Evolutionary conservation across 2,888 invertebrate species (phyloP).

Genomic region (Melanophora roralis): DNA sequence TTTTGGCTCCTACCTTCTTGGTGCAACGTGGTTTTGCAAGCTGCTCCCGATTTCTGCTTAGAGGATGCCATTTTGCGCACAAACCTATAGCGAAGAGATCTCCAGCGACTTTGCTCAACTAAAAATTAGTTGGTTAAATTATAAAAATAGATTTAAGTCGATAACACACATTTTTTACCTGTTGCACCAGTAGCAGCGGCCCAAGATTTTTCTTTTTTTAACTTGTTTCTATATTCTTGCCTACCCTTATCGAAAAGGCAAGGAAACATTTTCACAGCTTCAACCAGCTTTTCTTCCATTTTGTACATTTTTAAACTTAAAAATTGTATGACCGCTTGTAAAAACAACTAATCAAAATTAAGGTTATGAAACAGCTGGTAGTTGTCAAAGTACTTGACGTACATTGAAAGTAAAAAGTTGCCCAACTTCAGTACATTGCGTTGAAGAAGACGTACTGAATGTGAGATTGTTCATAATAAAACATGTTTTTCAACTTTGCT

Average conservation of each 20-base stretch:
- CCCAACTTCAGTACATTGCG: too few relatives aligned
- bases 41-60: background rate
- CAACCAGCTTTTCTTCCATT: background rate
- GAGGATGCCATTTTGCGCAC: background rate
- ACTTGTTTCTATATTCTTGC: background rate
- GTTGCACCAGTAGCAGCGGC: background rate
- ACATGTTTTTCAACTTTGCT: too few relatives aligned
- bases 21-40: background rate
- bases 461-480: too few relatives aligned
- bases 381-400: background rate
- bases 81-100: background rate
- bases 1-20: background rate
- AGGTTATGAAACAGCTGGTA: too few relatives aligned
- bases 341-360: too few relatives aligned
- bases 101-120: background rate
- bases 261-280: background rate
- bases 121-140: background rate
- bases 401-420: too few relatives aligned
- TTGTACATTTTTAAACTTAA: background rate
- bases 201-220: background rate
- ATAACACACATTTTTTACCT: background rate
- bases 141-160: background rate
- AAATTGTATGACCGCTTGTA: too few relatives aligned
- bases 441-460: too few relatives aligned
- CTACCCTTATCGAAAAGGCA: background rate